Base-by-base conservation (phyloP, 2,113 vertebrate species). In the Uropsilus gracilis region DNA sequence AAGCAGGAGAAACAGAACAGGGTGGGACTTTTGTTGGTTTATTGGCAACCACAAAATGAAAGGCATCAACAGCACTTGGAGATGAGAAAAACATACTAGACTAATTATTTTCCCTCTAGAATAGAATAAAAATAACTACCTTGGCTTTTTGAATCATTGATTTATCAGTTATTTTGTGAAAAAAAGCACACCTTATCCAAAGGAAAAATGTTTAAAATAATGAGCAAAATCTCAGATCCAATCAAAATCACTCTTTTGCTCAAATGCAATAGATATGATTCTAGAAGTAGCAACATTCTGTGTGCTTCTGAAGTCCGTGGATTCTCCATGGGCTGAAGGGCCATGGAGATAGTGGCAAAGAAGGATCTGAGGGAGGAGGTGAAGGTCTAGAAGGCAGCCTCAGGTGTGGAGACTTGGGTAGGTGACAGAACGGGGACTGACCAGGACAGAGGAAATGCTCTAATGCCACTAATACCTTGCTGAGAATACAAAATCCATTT, bases 131-230 rank as follows among this genome's bases (percentile, higher is more conserved):
- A 87, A 64, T 18, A 14, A 22, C 71, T 37, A 3, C 26, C 44
- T 84, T 28, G 34, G n/a, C n/a, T 22, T 91, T 91, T 89, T 77
- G 57, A 68, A 87, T 55, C 32, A 10, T 17, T 83, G 32, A 37
- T 24, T 42, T 57, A 30, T 42, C 37, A 90, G n/a, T 77, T 75
- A 32, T 57, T 88, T 87, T 72, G 28, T 80, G 32, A 80, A 84
- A 69, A n/a, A 80, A 0, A 71, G 17, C 77, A 82, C 59, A 26
- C 26, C 4, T 61, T 96, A 85, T 53, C 32, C 55, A 81, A 80
- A 87, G 28, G 50, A 72, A 78, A 48, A 81, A 81, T 69, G 28
- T 69, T 42, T 59, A 48, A 87, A 92, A 81, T 64, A 20, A 84
- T 90, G 34, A 75, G 81, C 37, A 88, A n/a, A 82, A 66, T 30